Conservation (phyloP, 2,113 vertebrate genomes). For the Limnothrissa miodon region DNA sequence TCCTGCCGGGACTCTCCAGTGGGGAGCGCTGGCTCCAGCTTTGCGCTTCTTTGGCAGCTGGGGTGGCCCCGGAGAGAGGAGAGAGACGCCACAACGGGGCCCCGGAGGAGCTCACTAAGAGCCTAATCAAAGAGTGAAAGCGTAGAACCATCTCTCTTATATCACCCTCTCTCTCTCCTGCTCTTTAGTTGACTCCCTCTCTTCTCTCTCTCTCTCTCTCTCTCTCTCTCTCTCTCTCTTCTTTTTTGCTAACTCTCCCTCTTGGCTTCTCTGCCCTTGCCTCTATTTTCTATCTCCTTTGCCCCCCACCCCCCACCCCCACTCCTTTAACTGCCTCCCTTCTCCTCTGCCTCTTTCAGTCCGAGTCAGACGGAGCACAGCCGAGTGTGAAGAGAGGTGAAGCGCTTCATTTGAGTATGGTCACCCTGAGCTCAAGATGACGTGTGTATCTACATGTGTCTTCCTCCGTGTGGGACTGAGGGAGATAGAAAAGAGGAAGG, state of each 20-base stretch:
- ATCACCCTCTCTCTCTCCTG: background rate
- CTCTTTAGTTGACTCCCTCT: too few species aligned
- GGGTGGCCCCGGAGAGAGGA: background rate
- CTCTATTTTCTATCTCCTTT: background rate
- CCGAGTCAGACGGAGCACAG: background rate
- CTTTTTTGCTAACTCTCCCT: constrained; percentile 7
- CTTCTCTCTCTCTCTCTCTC: background rate
- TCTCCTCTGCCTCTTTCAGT: background rate
- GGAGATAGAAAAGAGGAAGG: background rate
- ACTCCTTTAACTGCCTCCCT: background rate
- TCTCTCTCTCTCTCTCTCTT: background rate
- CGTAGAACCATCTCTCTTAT: constrained; percentile 20
- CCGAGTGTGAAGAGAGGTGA: background rate
- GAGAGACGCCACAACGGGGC: background rate
- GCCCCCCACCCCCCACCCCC: background rate
- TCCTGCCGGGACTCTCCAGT: background rate
- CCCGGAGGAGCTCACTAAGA: background rate
- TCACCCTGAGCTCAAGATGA: background rate
- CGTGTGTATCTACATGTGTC: background rate
- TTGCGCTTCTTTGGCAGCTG: background rate
- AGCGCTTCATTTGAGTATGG: background rate
- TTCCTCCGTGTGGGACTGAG: background rate
- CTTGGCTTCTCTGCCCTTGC: background rate
- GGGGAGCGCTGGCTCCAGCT: background rate
- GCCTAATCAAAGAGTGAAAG: background rate